These are phyloP conservation scores for Ctenosaura bakeri DNA, from an alignment of 2,797 vertebrate species.

Conservation along the genomic window DNA sequence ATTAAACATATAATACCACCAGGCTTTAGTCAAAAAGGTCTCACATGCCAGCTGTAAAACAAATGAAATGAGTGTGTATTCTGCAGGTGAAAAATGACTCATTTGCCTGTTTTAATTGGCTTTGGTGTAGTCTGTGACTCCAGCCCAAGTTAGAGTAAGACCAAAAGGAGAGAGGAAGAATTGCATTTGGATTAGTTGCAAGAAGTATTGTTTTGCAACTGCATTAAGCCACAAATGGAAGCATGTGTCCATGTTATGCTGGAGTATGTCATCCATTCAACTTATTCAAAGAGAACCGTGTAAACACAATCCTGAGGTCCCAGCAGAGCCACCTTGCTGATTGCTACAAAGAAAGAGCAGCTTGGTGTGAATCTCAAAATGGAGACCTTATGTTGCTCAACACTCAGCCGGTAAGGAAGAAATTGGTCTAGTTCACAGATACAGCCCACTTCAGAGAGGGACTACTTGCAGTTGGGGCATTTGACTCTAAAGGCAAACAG, in stretches of 20 bases:
- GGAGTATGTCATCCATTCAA: not conserved
- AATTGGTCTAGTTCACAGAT: not conserved
- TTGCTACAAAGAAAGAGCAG: not conserved
- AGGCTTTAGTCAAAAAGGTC: not conserved
- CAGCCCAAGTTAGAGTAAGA: not conserved
- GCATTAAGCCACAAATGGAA: not conserved
- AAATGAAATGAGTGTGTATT: not conserved
- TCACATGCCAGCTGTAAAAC: rapidly evolving
- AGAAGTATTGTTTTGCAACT: not conserved
- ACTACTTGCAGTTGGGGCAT: no score
- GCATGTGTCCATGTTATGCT: no score
- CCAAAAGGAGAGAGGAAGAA: constrained; percentile 10
- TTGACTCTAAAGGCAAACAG: not conserved
- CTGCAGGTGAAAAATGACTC: not conserved
- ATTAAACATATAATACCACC: not conserved
- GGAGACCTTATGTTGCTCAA: not conserved
- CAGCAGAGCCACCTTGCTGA: not conserved
- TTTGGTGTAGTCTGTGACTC: not conserved
- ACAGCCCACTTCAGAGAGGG: not conserved
- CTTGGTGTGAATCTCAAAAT: not conserved
- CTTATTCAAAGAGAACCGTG: constrained; percentile 7
- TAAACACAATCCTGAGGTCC: not conserved
- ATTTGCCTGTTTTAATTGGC: not conserved
- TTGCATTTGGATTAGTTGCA: not conserved
- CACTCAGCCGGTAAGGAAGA: not conserved